Evolutionary conservation across 2,113 vertebrate genomes (phyloP), one percentile per base, ranked within the genome.

Genomic region (Sorex fumeus): DNA sequence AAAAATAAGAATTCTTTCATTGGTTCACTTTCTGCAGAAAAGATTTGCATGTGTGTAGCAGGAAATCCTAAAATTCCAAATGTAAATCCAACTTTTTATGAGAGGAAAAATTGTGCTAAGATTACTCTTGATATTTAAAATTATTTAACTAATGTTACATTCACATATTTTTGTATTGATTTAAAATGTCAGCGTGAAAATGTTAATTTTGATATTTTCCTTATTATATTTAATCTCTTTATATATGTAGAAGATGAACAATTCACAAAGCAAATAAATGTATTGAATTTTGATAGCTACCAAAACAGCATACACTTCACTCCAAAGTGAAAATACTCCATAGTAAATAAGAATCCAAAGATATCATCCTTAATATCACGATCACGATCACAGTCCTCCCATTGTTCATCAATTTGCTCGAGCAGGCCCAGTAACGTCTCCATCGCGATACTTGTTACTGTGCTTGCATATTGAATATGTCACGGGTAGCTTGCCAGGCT

Each of bases 171-270:
- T 86, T 88, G 45, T 93, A 92, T 90, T 91, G 93, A 82, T 85
- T 90, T 92, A 86, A 94, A 96, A 96, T 96, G 80, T 93, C 93
- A 93, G 8, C 4, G 83, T 67, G 72, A 86, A 95, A 90, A 94
- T 96, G 86, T 74, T 96, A 96, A 93, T 92, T 94, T 96, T 94
- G 62, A n/a, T 93, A 93, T 96, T 96, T 95, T 82, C 40, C 11
- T 90, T 77, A 72, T 77, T 86, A 27, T 83, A 78, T 81, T 57
- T 87, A 88, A 88, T 88, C 19, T 71, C 36, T 93, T 70, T 21
- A 60, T 60, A 60, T 19, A 27, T 64, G 25, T 74, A 30, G 25
- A 69, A 83, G 25, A 72, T 64, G 40, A 83, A 67, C 47, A 62
- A 34, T 71, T 78, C 25, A 88, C 11, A 79, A 50, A 83, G 47